These are phyloP conservation scores for Scaptomyza graminum DNA, from an alignment of 1,140 invertebrate genomes.

Conservation along the genomic window DNA sequence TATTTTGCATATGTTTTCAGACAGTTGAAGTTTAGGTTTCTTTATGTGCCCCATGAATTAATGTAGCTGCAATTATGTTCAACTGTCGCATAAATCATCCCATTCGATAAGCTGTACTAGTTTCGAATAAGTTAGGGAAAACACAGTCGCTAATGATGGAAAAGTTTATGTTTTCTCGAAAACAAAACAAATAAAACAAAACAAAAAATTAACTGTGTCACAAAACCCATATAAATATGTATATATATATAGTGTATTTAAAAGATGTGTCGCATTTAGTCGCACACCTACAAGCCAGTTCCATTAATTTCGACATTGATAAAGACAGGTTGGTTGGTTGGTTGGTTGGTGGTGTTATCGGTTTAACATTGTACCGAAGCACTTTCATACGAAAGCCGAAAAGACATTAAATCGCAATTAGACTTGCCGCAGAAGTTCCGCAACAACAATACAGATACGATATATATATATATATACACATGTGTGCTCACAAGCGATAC, in stretches of 20 bases:
- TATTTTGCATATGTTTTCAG: conserved; percentile 4
- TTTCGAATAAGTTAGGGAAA: conserved; percentile 51
- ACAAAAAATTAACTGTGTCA: neutral
- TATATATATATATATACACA: conserved; percentile 11
- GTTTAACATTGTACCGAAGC: conserved; percentile 32
- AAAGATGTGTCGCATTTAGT: conserved; percentile 23
- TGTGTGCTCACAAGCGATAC: conserved; percentile 4
- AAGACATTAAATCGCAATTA: conserved; percentile 81
- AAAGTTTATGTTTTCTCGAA: conserved; percentile 4
- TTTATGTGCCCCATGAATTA: conserved; percentile 4
- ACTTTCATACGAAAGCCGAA: conserved; percentile 59
- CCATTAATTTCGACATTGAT: conserved; percentile 73
- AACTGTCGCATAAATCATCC: conserved; percentile 71
- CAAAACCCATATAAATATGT: neutral
- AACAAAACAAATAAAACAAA: no score
- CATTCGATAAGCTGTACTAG: conserved; percentile 67
- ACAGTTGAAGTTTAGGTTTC: neutral
- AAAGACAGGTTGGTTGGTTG: conserved; percentile 31
- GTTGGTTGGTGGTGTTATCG: conserved; percentile 53
- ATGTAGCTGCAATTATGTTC: conserved; percentile 23
- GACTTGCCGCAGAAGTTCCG: conserved; percentile 52
- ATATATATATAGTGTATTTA: neutral
- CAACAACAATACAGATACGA: conserved; percentile 32
- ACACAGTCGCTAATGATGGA: conserved; percentile 48
- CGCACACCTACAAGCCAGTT: conserved; percentile 40